A percentile compares a stretch with the other conserved stretches of the same genome.
Conservation (phyloP, 2,888 invertebrate genomes). For the Chymomyza procnemis region DNA sequence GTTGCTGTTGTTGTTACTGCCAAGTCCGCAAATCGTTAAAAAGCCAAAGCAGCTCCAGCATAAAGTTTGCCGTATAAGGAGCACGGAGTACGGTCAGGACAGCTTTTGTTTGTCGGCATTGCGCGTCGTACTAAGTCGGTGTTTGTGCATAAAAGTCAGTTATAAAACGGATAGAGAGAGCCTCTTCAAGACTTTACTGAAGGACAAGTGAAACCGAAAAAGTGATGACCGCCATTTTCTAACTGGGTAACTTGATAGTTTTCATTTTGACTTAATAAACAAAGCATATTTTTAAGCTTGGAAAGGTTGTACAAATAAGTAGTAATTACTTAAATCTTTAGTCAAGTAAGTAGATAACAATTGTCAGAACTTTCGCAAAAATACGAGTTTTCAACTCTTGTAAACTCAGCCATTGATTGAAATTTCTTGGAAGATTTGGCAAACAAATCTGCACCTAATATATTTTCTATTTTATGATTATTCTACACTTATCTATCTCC, state of each 20-base stretch:
- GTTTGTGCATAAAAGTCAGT: conserved; percentile 28
- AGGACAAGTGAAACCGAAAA: neutral
- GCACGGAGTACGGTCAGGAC: conserved; percentile 5
- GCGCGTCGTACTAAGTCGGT: conserved; percentile 39
- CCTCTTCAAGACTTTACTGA: conserved; percentile 8
- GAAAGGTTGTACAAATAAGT: no score
- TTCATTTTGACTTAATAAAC: neutral
- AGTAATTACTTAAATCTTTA: no score
- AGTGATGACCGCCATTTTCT: neutral
- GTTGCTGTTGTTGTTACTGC: conserved; percentile 26
- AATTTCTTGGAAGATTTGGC: no score
- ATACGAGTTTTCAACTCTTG: no score
- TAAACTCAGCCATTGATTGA: no score
- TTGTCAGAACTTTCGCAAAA: no score
- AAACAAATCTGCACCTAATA: no score
- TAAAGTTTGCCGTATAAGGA: conserved; percentile 8
- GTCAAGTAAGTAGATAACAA: no score
- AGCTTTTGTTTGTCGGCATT: conserved; percentile 50
- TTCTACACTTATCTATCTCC: neutral
- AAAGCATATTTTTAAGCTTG: neutral
- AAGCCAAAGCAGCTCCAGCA: conserved; percentile 37
- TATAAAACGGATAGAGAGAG: conserved; percentile 22
- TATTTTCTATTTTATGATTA: neutral
- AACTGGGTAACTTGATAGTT: no score
- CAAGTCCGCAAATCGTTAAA: conserved; percentile 43